These are phyloP conservation scores for Idris sp. DNA, from an alignment of 1,140 invertebrate genomes.

Conservation along the genomic window DNA sequence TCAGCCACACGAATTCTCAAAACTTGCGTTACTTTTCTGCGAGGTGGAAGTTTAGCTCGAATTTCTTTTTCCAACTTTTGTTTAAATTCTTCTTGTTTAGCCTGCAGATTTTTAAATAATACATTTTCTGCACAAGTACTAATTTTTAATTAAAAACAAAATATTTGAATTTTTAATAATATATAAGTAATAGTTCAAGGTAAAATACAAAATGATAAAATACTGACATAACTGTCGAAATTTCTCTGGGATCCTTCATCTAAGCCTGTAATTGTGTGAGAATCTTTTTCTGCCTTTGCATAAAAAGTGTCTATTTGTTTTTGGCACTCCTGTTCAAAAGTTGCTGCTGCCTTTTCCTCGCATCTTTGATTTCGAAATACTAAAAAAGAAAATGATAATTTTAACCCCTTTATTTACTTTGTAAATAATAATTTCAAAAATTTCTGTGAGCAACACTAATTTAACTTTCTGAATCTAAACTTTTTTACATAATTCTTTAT, in stretches of 20 bases:
- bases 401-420: too few species aligned
- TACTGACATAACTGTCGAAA: conserved; percentile 32
- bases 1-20: conserved; percentile 78
- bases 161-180: too few species aligned
- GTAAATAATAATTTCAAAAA: too few species aligned
- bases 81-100: conserved; percentile 64
- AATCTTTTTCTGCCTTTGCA: conserved; percentile 66
- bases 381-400: too few species aligned
- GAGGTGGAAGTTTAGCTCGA: conserved; percentile 66
- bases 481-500: conserved; percentile 2
- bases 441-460: too few species aligned
- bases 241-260: conserved; percentile 21
- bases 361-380: conserved; percentile 78
- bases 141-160: too few species aligned
- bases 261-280: conserved; percentile 27
- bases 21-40: conserved; percentile 77
- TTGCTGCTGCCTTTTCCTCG: conserved; percentile 74
- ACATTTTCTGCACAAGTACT: too few species aligned
- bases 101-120: too few species aligned
- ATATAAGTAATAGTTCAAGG: too few species aligned
- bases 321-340: conserved; percentile 66
- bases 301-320: conserved; percentile 67
- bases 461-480: too few species aligned
- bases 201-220: too few species aligned
- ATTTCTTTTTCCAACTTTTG: conserved; percentile 65